Percentiles rank a stretch among this genome's conserved stretches.
Evolutionary conservation across 2,797 vertebrate genomes (phyloP).

Genomic region (Etheostoma nigrum): DNA sequence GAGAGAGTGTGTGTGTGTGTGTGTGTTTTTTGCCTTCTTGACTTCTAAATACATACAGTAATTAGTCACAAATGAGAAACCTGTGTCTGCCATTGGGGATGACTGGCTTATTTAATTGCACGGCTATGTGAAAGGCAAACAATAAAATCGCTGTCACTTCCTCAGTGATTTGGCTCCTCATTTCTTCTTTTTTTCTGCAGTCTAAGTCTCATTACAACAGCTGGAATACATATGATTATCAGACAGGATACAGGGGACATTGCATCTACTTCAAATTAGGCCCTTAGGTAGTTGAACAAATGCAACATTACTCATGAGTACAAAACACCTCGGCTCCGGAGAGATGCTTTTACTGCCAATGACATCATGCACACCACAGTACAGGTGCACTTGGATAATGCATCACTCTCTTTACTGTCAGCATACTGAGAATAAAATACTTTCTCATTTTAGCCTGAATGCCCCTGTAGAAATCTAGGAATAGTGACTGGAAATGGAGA

Average conservation of each 20-base stretch:
- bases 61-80: conserved; percentile 57
- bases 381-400: conserved; percentile 36
- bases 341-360: conserved; percentile 23
- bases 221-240: conserved; percentile 17
- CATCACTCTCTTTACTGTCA: conserved; percentile 43
- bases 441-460: conserved; percentile 11
- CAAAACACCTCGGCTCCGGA: conserved; percentile 22
- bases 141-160: no score
- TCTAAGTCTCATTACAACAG: conserved; percentile 19
- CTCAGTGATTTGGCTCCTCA: conserved; percentile 4
- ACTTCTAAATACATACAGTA: conserved; percentile 41
- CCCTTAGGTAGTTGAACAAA: conserved; percentile 27
- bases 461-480: conserved; percentile 28
- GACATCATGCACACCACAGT: neutral
- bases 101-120: conserved; percentile 54
- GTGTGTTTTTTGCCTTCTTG: conserved; percentile 33
- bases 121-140: conserved; percentile 45
- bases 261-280: conserved; percentile 18
- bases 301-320: conserved; percentile 20
- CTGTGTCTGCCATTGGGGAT: conserved; percentile 20
- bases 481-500: conserved; percentile 20
- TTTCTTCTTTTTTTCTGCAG: conserved; percentile 13
- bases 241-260: neutral
- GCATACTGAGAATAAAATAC: conserved; percentile 10
- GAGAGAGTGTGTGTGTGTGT: neutral